These are phyloP conservation scores for Drosophila demipolita DNA, from an alignment of 2,888 invertebrate genomes.

Conservation along the genomic window DNA sequence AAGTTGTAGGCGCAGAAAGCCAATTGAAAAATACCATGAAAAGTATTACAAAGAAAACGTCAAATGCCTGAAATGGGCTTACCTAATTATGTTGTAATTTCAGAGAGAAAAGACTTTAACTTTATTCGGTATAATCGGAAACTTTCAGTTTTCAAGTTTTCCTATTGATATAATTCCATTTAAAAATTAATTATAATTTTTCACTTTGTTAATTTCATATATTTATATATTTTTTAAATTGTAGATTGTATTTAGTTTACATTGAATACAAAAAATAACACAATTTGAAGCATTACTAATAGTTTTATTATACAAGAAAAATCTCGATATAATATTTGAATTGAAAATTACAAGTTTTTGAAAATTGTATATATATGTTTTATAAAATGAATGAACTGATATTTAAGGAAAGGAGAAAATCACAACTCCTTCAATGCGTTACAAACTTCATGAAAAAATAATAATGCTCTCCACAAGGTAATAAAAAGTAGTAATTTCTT, in stretches of 20 bases:
- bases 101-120: not conserved
- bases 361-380: not conserved
- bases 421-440: not conserved
- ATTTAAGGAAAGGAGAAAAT: not conserved
- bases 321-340: not conserved
- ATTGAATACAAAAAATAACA: no score
- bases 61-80: slow-evolving; percentile 4
- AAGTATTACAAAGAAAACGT: slow-evolving; percentile 18
- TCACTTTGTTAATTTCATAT: no score
- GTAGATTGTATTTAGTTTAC: no score
- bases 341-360: not conserved
- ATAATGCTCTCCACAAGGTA: no score
- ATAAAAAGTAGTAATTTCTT: not conserved
- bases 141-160: not conserved
- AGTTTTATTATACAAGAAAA: no score
- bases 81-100: slow-evolving; percentile 2
- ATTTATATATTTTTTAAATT: no score
- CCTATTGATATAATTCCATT: not conserved
- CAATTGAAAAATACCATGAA: slow-evolving; percentile 47
- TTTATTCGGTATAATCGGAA: not conserved
- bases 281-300: no score
- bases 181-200: no score
- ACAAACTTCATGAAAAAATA: not conserved
- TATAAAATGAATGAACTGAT: not conserved
- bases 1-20: slow-evolving; percentile 69